Conservation (phyloP, 2,113 vertebrate genomes). For the Setophaga petechia region DNA sequence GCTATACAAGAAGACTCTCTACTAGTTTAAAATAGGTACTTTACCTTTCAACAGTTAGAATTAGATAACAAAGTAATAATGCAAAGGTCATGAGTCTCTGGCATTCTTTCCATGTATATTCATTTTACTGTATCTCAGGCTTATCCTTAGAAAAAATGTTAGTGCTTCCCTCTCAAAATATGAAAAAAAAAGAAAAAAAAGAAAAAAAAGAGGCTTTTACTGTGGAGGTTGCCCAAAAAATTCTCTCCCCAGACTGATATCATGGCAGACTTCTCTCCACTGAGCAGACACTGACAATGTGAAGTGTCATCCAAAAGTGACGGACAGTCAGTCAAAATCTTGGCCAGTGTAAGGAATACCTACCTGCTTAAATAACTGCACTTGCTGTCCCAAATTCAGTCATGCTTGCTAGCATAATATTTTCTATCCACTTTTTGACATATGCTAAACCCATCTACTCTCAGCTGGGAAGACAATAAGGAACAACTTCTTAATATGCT, state of each 20-base stretch:
- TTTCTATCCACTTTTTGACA: constrained; percentile 21
- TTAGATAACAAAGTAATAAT: background rate
- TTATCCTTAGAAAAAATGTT: background rate
- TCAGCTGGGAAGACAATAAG: constrained; percentile 16
- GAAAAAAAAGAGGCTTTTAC: background rate
- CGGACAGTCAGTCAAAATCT: background rate
- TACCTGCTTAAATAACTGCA: background rate
- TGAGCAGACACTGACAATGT: background rate
- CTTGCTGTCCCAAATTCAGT: background rate
- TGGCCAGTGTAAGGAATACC: background rate
- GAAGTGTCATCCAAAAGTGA: background rate
- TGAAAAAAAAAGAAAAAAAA: background rate
- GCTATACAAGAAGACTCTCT: background rate
- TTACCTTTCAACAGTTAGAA: background rate
- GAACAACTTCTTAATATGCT: background rate
- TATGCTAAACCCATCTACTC: constrained; percentile 8
- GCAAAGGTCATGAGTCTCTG: background rate
- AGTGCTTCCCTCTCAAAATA: background rate
- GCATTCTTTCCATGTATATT: background rate
- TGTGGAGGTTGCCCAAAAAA: background rate
- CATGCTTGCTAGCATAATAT: background rate
- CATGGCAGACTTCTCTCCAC: background rate
- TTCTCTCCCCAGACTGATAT: background rate
- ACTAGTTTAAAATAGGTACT: background rate
- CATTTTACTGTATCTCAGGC: background rate